Evolutionary conservation across 2,797 vertebrate genomes (phyloP).

Genomic region (Hybognathus amarus): DNA sequence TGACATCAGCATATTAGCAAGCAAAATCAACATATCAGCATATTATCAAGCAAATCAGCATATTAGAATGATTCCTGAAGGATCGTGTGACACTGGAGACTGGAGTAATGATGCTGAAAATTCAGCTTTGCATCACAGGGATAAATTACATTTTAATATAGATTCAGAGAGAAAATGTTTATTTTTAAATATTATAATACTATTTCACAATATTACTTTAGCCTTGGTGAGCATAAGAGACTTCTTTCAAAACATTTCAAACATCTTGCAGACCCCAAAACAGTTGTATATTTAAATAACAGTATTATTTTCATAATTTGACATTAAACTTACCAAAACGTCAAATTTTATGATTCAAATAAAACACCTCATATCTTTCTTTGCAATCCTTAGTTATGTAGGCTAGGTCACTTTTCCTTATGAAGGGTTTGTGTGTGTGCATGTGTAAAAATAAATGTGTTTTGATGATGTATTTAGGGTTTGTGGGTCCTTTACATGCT

Average conservation of each 20-base stretch:
- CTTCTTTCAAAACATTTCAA: neutral
- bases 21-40: neutral
- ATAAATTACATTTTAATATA: neutral
- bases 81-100: neutral
- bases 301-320: neutral
- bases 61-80: neutral
- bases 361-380: neutral
- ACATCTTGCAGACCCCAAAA: neutral
- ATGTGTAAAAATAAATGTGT: neutral
- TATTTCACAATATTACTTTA: neutral
- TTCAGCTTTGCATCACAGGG: neutral
- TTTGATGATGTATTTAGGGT: constrained; percentile 78
- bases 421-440: neutral
- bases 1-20: neutral
- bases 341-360: neutral
- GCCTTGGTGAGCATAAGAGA: neutral
- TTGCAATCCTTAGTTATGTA: neutral
- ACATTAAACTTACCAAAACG: neutral
- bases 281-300: neutral
- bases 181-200: neutral
- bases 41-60: neutral
- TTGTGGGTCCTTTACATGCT: constrained; percentile 88
- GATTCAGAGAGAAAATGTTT: neutral
- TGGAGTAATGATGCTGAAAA: neutral
- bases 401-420: neutral